Base-by-base conservation (phyloP, 2,113 vertebrate species). In the Murina feae region DNA sequence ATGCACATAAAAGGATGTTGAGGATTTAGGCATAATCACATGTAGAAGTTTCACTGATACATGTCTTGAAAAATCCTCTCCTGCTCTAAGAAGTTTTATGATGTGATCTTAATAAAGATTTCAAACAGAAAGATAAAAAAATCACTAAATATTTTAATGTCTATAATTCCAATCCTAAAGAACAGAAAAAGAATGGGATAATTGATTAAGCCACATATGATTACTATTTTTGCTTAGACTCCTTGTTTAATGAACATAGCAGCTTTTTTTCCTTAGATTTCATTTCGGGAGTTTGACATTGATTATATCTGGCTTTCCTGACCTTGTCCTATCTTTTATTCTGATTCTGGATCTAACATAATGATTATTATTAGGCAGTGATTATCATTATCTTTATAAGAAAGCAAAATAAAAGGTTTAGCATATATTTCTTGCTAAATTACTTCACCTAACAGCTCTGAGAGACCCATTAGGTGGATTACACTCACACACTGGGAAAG, bases 11-110 rank as follows among this genome's bases (percentile, higher is more conserved):
- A 91, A 65, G n/a, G n/a, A 81, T 82, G 32, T 32, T 68, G n/a
- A 91, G 9, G 47, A 91, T 92, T 95, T 72, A 79, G 35, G 68
- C 37, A 63, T 69, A 93, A 94, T 93, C 55, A 49, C 53, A 63
- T 21, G 9, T 75, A 63, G 35, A 28, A 83, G 16, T 89, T 84
- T 76, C 83, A 94, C 25, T 91, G 75, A 86, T 47, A 68, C 60
- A 86, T 63, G 47, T 78, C 87, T 86, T 91, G 44, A 78, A 93
- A 91, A 89, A 86, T 78, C 23, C 30, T 92, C 28, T 65, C 39
- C n/a, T 25, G 68, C 55, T 68, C 69, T 68, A 44, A 75, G 23
- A 68, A 76, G n/a, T 25, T 68, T 71, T 86, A 68, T 42, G 58
- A 93, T 60, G 17, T 83, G 51, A 86, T 93, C 39, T 91, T 86